Percentiles rank a stretch among this genome's conserved stretches.
Conservation (phyloP, 2,888 invertebrate species). For the Erynnis tages region DNA sequence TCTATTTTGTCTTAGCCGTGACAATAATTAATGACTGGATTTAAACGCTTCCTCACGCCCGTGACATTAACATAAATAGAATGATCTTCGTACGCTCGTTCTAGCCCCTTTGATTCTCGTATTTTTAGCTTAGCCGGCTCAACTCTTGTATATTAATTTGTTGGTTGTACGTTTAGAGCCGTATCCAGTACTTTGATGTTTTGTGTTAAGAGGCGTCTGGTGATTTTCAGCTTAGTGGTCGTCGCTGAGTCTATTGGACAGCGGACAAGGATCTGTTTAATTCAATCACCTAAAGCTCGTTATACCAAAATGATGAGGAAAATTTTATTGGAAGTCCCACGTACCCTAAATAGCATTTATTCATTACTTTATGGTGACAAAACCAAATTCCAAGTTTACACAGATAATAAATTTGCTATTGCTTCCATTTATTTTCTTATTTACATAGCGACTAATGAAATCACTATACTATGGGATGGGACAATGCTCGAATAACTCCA, state of each 20-base stretch:
- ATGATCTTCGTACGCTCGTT: slow-evolving; percentile 70
- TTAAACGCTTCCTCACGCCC: slow-evolving; percentile 82
- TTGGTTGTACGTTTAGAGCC: slow-evolving; percentile 56
- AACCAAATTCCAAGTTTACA: neutral
- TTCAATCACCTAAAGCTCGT: slow-evolving; percentile 36
- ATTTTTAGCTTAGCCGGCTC: slow-evolving; percentile 74
- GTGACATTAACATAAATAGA: slow-evolving; percentile 82
- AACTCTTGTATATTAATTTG: slow-evolving; percentile 77
- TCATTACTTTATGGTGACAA: no score
- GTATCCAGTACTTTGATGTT: slow-evolving; percentile 76
- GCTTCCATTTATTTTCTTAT: neutral
- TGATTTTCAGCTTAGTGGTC: slow-evolving; percentile 64
- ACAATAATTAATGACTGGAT: slow-evolving; percentile 82
- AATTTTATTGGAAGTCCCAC: no score
- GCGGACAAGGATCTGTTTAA: slow-evolving; percentile 36
- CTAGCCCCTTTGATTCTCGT: slow-evolving; percentile 77
- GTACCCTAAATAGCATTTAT: no score
- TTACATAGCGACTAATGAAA: slow-evolving; percentile 4
- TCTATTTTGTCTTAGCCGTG: slow-evolving; percentile 79
- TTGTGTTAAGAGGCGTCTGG: slow-evolving; percentile 68
- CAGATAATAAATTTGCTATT: neutral
- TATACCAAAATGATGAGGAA: no score
- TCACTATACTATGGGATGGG: slow-evolving; percentile 6
- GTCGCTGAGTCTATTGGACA: slow-evolving; percentile 31
- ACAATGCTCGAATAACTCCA: slow-evolving; percentile 21